Evolutionary conservation across 1,140 invertebrate species (phyloP).

Genomic region (Calephelis virginiensis): DNA sequence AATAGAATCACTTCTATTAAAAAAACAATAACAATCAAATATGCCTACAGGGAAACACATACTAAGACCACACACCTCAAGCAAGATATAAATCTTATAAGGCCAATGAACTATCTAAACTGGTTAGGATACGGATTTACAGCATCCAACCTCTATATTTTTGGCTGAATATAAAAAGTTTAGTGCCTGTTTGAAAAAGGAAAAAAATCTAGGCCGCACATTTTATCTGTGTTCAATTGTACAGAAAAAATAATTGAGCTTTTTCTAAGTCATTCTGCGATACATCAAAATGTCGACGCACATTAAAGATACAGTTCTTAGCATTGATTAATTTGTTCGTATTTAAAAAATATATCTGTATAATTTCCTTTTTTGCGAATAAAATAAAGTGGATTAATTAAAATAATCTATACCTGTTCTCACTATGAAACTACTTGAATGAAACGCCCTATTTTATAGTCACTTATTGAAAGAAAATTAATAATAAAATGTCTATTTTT

Average conservation of each 20-base stretch:
- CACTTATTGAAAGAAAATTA: too few species aligned
- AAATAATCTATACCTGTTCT: too few species aligned
- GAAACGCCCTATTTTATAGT: too few species aligned
- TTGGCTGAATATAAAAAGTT: not conserved
- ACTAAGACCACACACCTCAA: not conserved
- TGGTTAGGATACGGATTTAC: not conserved
- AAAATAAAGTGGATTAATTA: too few species aligned
- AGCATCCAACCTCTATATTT: slow-evolving; percentile 9
- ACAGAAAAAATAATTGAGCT: not conserved
- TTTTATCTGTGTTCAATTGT: not conserved
- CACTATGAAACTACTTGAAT: too few species aligned
- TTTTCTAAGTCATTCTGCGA: not conserved
- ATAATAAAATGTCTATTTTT: too few species aligned
- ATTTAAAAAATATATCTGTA: too few species aligned
- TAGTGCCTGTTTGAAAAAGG: not conserved
- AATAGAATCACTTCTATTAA: too few species aligned
- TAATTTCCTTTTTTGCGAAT: too few species aligned
- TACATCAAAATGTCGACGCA: slow-evolving; percentile 6
- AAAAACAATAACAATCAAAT: too few species aligned
- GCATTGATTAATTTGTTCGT: not conserved
- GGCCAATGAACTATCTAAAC: slow-evolving; percentile 3
- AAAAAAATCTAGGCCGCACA: slow-evolving; percentile 13
- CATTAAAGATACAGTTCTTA: not conserved
- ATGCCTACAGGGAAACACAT: too few species aligned
- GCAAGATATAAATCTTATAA: not conserved